phyloP scores from a whole-genome alignment of 2,888 invertebrate genomes.

The Meteorus colon region DNA sequence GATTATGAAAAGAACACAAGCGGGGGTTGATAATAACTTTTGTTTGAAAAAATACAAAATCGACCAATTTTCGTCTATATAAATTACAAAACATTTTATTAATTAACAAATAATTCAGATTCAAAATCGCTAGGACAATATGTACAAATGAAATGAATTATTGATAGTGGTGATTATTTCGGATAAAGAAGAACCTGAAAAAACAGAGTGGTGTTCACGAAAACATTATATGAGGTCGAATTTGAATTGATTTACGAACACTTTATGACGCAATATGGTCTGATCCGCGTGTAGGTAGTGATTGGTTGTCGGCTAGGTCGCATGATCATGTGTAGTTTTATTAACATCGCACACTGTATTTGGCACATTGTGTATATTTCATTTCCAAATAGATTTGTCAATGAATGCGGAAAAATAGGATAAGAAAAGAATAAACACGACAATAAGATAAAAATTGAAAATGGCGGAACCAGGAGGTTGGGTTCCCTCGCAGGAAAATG shows the following conservation, averaged over 20 bases:
- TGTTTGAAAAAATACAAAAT: too few species aligned
- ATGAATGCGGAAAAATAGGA: conserved; percentile 26
- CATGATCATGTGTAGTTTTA: conserved; percentile 65
- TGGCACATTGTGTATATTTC: conserved; percentile 56
- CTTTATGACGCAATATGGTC: conserved; percentile 78
- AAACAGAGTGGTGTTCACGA: background rate
- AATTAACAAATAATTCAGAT: too few species aligned
- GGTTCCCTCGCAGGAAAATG: conserved; percentile 66
- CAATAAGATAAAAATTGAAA: conserved; percentile 41
- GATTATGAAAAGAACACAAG: too few species aligned
- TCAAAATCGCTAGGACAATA: too few species aligned
- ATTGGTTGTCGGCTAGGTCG: conserved; percentile 75
- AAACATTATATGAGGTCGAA: background rate
- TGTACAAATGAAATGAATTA: too few species aligned
- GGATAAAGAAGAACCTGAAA: background rate
- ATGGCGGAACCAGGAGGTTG: conserved; percentile 70
- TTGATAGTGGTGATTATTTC: too few species aligned
- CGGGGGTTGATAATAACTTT: too few species aligned
- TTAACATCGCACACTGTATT: conserved; percentile 55
- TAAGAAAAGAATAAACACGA: conserved; percentile 31
- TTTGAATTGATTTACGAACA: conserved; percentile 44
- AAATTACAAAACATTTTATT: too few species aligned
- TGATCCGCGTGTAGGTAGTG: conserved; percentile 74
- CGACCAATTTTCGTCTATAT: too few species aligned
- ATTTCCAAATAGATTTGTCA: conserved; percentile 71